Conservation (phyloP, 92 coral and sea anemone species). For the Bergia sp. region DNA sequence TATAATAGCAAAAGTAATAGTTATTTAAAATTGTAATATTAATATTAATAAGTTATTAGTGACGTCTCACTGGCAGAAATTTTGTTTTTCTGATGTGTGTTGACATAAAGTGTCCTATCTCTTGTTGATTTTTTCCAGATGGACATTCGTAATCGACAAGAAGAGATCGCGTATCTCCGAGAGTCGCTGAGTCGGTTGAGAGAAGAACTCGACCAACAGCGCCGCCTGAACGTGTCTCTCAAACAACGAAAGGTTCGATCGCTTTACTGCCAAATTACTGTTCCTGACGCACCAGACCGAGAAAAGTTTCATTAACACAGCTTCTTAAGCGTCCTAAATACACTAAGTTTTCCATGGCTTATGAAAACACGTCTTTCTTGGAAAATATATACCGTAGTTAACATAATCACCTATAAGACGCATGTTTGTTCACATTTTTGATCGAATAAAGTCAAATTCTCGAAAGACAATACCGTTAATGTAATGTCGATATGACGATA, state of each 20-base stretch:
- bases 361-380: no score
- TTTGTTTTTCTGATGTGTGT: no score
- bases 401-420: background rate
- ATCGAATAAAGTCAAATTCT: no score
- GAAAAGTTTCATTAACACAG: no score
- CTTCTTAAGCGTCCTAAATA: no score
- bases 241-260: conserved; percentile 80
- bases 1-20: background rate
- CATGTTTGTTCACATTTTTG: no score
- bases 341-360: no score
- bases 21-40: background rate
- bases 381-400: no score
- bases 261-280: background rate
- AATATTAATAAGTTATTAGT: background rate
- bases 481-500: no score
- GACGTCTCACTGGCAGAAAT: background rate
- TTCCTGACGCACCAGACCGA: no score
- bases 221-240: conserved; percentile 79
- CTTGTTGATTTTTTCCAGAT: conserved; percentile 44
- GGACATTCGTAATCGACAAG: conserved; percentile 83
- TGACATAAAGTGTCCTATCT: background rate
- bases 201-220: conserved; percentile 90
- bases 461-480: no score
- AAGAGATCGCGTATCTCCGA: conserved; percentile 82
- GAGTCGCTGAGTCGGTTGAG: conserved; percentile 77